These are phyloP conservation scores for Crocidura indochinensis DNA, from an alignment of 2,797 vertebrate species.

Conservation along the genomic window DNA sequence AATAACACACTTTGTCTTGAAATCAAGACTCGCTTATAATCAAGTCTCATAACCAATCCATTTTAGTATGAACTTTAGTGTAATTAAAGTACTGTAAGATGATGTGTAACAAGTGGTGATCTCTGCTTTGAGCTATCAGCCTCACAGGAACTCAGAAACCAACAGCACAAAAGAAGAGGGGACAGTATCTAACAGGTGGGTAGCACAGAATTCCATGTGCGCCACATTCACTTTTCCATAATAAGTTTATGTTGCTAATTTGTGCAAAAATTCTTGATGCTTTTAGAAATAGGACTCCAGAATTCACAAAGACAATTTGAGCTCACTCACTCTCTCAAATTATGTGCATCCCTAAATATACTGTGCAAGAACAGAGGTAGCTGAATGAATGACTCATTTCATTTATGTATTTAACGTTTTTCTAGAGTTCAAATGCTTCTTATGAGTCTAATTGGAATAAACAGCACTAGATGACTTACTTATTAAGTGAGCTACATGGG, in stretches of 20 bases:
- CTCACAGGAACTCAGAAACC: neutral
- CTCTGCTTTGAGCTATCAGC: fast-evolving
- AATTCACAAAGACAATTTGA: conserved; percentile 4
- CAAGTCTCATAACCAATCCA: no score
- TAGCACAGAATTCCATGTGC: no score
- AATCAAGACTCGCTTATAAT: neutral
- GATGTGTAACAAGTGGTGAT: no score
- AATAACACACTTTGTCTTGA: neutral
- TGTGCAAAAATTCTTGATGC: no score
- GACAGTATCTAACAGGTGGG: no score
- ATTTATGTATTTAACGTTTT: no score
- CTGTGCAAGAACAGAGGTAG: neutral
- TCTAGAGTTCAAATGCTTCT: neutral
- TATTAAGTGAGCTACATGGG: fast-evolving
- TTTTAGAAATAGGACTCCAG: no score
- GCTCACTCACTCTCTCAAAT: neutral
- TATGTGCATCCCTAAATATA: neutral
- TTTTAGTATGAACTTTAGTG: no score
- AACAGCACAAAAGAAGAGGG: fast-evolving
- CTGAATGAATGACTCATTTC: neutral
- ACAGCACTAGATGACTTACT: fast-evolving
- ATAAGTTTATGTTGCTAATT: no score
- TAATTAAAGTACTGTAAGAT: neutral
- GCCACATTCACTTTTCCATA: no score
- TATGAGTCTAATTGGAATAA: neutral